Percentiles rank a stretch among this genome's conserved stretches.
Conservation (phyloP, 2,888 invertebrate species). For the Tortricodes alternella region DNA sequence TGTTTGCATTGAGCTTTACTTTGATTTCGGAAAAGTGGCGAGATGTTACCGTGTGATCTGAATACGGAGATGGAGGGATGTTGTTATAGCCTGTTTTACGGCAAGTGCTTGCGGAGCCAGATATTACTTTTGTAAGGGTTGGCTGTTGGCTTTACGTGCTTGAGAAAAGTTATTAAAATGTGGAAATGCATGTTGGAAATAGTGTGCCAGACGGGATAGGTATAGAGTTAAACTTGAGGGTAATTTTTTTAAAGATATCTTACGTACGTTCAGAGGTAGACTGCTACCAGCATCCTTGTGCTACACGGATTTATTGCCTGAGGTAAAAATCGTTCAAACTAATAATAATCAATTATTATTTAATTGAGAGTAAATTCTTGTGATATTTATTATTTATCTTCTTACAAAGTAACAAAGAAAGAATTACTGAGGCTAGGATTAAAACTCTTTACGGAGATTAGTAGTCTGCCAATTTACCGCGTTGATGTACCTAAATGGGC, state of each 20-base stretch:
- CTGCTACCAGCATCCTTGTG: not conserved
- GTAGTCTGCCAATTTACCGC: no score
- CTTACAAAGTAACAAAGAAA: no score
- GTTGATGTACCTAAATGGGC: no score
- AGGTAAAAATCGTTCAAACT: no score
- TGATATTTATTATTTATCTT: no score
- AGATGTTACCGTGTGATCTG: slow-evolving; percentile 73
- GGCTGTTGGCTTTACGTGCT: slow-evolving; percentile 15
- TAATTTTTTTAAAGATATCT: no score
- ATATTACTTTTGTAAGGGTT: slow-evolving; percentile 32
- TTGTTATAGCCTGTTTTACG: slow-evolving; percentile 54
- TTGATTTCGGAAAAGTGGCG: slow-evolving; percentile 78
- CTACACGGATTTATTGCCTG: no score
- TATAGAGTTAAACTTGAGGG: no score
- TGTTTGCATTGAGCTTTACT: slow-evolving; percentile 78
- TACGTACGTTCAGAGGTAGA: not conserved
- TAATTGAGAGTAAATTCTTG: no score
- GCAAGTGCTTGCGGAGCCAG: slow-evolving; percentile 61
- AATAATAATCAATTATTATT: no score
- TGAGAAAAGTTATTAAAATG: slow-evolving; percentile 10
- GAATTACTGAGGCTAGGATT: no score
- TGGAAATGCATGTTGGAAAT: slow-evolving; percentile 12
- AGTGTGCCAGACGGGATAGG: not conserved
- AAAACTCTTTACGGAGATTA: no score
- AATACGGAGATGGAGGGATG: slow-evolving; percentile 54